phyloP scores from a whole-genome alignment of 2,113 vertebrate species.

The Psittacara wagleri region DNA sequence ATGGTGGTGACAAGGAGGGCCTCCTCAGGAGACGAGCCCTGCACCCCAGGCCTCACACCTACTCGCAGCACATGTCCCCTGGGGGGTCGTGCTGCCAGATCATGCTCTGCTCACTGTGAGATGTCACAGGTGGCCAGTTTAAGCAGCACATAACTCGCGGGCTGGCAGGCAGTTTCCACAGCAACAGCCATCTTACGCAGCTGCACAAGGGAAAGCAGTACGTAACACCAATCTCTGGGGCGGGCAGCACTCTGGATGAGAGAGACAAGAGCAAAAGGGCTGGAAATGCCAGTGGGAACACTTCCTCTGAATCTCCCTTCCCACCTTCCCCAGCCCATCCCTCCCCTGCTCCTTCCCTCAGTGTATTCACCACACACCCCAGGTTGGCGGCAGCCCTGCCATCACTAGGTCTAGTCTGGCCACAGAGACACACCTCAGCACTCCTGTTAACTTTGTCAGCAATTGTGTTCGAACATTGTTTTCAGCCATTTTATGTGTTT shows the following conservation, averaged over 20 bases:
- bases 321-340: background rate
- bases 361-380: fast-evolving
- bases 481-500: background rate
- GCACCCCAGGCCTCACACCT: background rate
- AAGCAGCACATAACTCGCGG: fast-evolving
- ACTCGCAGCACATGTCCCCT: background rate
- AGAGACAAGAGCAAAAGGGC: too few species aligned
- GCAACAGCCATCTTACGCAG: background rate
- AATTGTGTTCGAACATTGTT: fast-evolving
- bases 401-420: fast-evolving
- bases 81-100: background rate
- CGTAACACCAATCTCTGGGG: fast-evolving
- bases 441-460: background rate
- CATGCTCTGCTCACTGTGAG: fast-evolving
- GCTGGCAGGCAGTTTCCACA: background rate
- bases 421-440: background rate
- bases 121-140: background rate
- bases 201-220: background rate
- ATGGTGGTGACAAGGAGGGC: fast-evolving
- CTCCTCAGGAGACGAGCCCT: fast-evolving
- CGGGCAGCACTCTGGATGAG: fast-evolving
- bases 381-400: background rate
- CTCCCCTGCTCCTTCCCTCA: background rate
- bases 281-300: fast-evolving
- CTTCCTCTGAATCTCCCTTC: fast-evolving